Conservation (phyloP, 2,797 vertebrate species). For the Varecia variegata region DNA sequence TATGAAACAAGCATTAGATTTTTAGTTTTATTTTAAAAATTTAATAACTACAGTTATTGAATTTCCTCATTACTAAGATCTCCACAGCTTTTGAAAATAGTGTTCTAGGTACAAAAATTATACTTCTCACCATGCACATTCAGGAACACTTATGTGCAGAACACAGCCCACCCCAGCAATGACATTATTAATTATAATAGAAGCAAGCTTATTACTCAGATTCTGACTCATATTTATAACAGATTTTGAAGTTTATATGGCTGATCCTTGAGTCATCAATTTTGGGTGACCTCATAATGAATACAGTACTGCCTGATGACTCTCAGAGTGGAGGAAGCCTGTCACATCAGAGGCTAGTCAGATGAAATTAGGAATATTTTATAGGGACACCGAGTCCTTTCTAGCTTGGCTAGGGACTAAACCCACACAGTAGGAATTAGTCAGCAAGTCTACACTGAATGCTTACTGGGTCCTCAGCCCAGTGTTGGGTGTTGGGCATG, state of each 20-base stretch:
- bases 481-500: no score
- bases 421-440: not conserved
- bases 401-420: not conserved
- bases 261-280: slow-evolving; percentile 44
- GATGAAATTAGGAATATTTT: slow-evolving; percentile 37
- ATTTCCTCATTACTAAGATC: not conserved
- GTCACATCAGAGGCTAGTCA: slow-evolving; percentile 51
- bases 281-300: slow-evolving; percentile 26
- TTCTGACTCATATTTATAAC: slow-evolving; percentile 57
- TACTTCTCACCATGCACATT: not conserved
- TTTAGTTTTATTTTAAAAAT: not conserved
- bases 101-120: not conserved
- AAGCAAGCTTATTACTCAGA: slow-evolving; percentile 54
- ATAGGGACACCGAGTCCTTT: slow-evolving; percentile 3
- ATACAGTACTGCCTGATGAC: not conserved
- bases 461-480: not conserved
- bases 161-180: not conserved
- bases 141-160: not conserved
- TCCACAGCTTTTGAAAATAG: slow-evolving; percentile 14
- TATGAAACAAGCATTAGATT: not conserved
- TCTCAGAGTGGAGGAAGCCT: not conserved
- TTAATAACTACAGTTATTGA: not conserved
- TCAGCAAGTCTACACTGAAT: not conserved
- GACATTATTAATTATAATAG: slow-evolving; percentile 40
- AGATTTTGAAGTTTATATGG: slow-evolving; percentile 56